Evolutionary conservation across 2,797 vertebrate genomes (phyloP), one percentile per base, ranked within the genome.

Genomic region (Protonibea diacanthus): DNA sequence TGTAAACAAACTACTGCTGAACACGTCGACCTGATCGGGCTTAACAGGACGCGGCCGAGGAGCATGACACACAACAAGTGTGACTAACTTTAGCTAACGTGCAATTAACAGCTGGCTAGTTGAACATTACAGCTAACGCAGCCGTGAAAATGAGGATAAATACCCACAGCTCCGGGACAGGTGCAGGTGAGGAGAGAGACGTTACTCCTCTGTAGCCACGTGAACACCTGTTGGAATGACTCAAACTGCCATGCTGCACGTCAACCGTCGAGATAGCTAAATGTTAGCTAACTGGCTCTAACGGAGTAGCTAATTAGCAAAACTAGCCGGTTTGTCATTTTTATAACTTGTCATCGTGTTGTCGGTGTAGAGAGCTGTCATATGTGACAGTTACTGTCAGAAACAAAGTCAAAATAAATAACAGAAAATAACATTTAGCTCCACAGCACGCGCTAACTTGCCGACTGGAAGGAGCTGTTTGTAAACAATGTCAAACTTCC

Each of bases 401-500:
- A 27, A 74, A 81, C 65, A 58, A 0, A 42, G 0, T 40, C 18
- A 3, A 6, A 20, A 51, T 0, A 23, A 55, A 33, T 33, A 23
- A 47, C 3, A 13, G 2, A 53, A 48, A 57, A 45, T 10, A 23
- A 51, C 2, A n/a, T 45, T 61, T 18, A 42, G n/a, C 12, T 74
- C 42, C 13, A 25, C 21, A 3, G 1, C 17, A 27, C 15, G 44
- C 49, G 42, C 15, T 63, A 20, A 6, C 3, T 52, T 2, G 20
- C 55, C 1, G 42, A 65, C 68, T 67, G 85, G 80, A 84, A 64
- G 33, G 27, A 44, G 4, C 21, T 57, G 40, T 78, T 87, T 88
- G 88, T 90, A 92, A 91, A 92, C 85, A 91, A 29, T 49, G 21
- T 1, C 9, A 3, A 3, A 60, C 29, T 71, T 92, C 92, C 89